Base-by-base conservation (phyloP, 2,113 vertebrate species). In the Cacatua alba region DNA sequence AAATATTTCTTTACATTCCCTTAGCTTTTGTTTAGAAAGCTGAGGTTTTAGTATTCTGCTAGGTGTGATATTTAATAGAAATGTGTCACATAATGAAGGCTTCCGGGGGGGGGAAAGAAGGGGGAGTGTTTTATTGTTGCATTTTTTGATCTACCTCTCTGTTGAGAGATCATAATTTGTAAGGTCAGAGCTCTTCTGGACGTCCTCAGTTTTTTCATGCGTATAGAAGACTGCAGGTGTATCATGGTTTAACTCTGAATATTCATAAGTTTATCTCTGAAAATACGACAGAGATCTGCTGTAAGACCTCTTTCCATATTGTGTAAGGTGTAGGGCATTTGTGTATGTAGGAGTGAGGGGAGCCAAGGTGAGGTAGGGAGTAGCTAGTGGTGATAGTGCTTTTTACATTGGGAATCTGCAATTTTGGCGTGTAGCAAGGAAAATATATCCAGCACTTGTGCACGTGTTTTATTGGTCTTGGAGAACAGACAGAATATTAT, bases 31-130 rank as follows among this genome's bases (percentile, higher is more conserved):
- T 94, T 94, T 84, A 69, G 82, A 71, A 90, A 64, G 57, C 35
- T 94, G 92, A 69, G 77, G 91, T 95, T 95, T 95, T 93, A 60
- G 81, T 52, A 88, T 37, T n/a, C 39, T 59, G 5, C 94, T 94
- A 86, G 88, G 86, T 69, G 65, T 82, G 81, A 57, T 86, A 35
- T 87, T 75, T 86, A 79, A 78, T 79, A 94, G 86, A 65, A 83
- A 35, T 65, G 80, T 71, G 86, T 88, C 88, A 87, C 72, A 6
- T 91, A 86, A 55, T 37, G 52, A 75, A 77, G 55, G 31, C 44
- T 96, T 92, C 57, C 51, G 35, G 1, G 15, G 9, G 9, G 6
- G 48, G 4, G 5, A 2, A 11, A 37, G 21, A 44, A 79, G 68
- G 20, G 33, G 12, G 33, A 3, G 7, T 59, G 55, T 49, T n/a